Evolutionary conservation across 1,140 invertebrate genomes (phyloP), one percentile per base, ranked within the genome.

Genomic region (Zaprionus lachaisei): DNA sequence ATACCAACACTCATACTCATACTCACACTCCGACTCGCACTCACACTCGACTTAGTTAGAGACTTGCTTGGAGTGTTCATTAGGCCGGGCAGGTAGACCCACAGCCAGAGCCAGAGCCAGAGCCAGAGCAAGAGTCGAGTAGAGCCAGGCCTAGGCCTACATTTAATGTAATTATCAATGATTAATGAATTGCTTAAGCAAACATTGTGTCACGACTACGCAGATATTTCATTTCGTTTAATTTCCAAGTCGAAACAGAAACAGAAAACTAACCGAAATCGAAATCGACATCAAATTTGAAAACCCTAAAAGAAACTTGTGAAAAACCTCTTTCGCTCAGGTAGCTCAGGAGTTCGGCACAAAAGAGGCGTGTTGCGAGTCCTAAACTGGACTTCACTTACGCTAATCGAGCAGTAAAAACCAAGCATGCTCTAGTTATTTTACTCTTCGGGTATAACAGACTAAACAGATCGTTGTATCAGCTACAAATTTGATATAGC

Each of bases 121-220:
- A 20, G 26, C 38, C 28, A 22, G 17, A 38, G 5, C 34, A 20
- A 54, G 22, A n/a, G 28, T 31, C 22, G 20, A 26, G 26, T 5
- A 51, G 49, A 24, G 28, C 47, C 22, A 26, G 44, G 37, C 57
- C 57, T 80, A 89, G 81, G 81, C 84, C 84, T 84, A 85, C 75
- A 89, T 85, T 84, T 90, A 89, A 84, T 89, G 85, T 89, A 89
- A 89, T 89, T 89, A 89, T 89, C 85, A 85, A 81, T 89, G 85
- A 89, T 89, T 89, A 89, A 89, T 89, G 85, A 89, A 89, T 89
- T 89, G 76, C 70, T 89, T 77, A 67, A 70, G 81, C 81, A 89
- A 89, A 89, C 85, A 89, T 81, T 81, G 71, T 79, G 76, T 84
- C 65, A 72, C 71, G 76, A 37, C 61, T 74, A 34, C 63, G 57